Conservation (phyloP, 2,113 vertebrate genomes). For the Percopsis transmontana region DNA sequence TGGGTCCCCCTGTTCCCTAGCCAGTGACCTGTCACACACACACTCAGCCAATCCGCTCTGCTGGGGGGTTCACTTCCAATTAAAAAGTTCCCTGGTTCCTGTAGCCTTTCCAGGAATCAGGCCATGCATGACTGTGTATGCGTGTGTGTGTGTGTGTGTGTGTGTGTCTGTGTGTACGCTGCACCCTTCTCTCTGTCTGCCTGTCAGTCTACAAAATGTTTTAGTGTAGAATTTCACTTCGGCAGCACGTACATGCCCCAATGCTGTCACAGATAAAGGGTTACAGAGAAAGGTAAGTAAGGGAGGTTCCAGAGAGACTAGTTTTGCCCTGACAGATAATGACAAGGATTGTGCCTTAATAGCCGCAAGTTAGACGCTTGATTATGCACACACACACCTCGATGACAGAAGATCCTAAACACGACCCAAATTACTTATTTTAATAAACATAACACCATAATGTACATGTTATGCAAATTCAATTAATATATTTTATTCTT, state of each 20-base stretch:
- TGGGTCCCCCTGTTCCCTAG: slow-evolving; percentile 37
- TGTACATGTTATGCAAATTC: too few relatives aligned
- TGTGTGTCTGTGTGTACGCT: slow-evolving; percentile 12
- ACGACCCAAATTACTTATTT: slow-evolving; percentile 2
- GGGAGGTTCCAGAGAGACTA: slow-evolving; percentile 40
- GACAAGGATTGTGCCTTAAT: slow-evolving; percentile 52
- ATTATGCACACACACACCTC: slow-evolving; percentile 30
- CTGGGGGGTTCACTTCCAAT: slow-evolving; percentile 25
- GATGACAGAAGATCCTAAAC: too few relatives aligned
- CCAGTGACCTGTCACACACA: slow-evolving; percentile 49
- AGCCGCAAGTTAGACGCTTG: slow-evolving; percentile 31
- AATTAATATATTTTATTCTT: too few relatives aligned
- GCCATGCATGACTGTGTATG: slow-evolving; percentile 18
- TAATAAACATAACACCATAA: too few relatives aligned
- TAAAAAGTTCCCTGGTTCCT: slow-evolving; percentile 60
- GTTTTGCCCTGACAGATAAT: slow-evolving; percentile 41
- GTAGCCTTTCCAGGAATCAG: slow-evolving; percentile 56
- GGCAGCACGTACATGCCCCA: neutral
- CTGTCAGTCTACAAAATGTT: slow-evolving; percentile 7
- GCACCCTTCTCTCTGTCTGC: slow-evolving; percentile 6
- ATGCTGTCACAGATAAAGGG: too few relatives aligned
- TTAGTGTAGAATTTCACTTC: slow-evolving; percentile 2
- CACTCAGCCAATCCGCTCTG: slow-evolving; percentile 38
- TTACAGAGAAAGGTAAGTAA: slow-evolving; percentile 8
- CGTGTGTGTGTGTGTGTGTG: slow-evolving; percentile 4